These are phyloP conservation scores for Coptotermes formosanus DNA, from an alignment of 1,140 invertebrate genomes.

Conservation along the genomic window DNA sequence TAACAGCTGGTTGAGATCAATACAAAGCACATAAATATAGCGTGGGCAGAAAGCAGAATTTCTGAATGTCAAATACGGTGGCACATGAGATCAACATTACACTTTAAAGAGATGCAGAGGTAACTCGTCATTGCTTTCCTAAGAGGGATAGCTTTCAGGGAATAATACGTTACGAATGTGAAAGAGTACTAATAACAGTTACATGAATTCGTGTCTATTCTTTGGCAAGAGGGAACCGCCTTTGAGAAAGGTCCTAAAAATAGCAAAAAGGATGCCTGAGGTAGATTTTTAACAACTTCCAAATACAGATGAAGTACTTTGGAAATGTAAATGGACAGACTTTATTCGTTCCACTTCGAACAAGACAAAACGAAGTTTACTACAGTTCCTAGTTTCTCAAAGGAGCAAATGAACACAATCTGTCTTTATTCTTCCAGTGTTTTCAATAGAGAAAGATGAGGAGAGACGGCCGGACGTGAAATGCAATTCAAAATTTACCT, in stretches of 20 bases:
- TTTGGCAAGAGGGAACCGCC: background rate
- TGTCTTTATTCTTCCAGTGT: background rate
- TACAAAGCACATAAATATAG: too few species aligned
- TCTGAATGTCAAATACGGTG: too few species aligned
- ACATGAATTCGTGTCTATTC: background rate
- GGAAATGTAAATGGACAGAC: background rate
- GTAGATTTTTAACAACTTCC: conserved; percentile 3
- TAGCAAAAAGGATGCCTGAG: background rate
- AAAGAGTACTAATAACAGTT: too few species aligned
- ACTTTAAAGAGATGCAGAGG: too few species aligned
- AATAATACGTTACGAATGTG: too few species aligned
- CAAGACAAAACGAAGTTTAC: conserved; percentile 16
- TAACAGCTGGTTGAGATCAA: too few species aligned
- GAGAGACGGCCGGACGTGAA: background rate
- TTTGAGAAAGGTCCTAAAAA: background rate
- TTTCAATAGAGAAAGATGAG: background rate
- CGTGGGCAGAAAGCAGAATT: too few species aligned
- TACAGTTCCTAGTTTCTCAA: background rate
- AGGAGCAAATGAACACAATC: background rate
- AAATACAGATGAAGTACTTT: background rate
- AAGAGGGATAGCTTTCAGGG: too few species aligned
- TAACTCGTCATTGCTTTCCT: too few species aligned
- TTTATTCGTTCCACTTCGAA: background rate
- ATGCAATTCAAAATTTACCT: background rate
- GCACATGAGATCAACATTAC: too few species aligned